Conservation (phyloP, 2,113 vertebrate genomes). For the Caranx ignobilis region DNA sequence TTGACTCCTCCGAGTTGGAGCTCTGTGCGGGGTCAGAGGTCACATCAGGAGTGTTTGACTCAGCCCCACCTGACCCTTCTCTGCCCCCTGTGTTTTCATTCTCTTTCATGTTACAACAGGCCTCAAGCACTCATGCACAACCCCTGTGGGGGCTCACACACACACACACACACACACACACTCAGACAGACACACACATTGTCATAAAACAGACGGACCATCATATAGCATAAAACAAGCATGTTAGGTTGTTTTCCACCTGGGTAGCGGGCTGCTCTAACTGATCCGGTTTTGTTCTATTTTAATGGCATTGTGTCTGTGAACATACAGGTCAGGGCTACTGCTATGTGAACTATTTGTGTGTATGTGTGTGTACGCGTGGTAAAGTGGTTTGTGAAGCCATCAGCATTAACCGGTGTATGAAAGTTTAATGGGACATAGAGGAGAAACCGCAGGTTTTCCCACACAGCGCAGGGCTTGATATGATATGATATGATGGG, state of each 20-base stretch:
- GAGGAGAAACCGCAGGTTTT: conserved; percentile 73
- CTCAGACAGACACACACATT: conserved; percentile 10
- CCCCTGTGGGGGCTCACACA: conserved; percentile 61
- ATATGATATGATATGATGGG: conserved; percentile 74
- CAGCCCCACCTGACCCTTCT: conserved; percentile 72
- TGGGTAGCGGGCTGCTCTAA: conserved; percentile 58
- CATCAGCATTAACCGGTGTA: conserved; percentile 81
- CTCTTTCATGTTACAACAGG: conserved; percentile 79
- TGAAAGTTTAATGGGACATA: conserved; percentile 84
- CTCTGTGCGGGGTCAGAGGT: conserved; percentile 74
- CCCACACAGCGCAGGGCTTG: conserved; percentile 49
- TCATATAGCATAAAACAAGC: conserved; percentile 69
- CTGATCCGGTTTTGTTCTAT: conserved; percentile 76
- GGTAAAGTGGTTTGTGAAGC: conserved; percentile 74
- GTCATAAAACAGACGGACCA: conserved; percentile 60
- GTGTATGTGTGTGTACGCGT: conserved; percentile 49
- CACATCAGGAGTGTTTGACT: conserved; percentile 69
- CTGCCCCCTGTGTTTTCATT: conserved; percentile 68
- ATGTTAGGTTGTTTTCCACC: conserved; percentile 66
- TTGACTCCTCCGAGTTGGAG: conserved; percentile 72
- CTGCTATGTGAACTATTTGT: conserved; percentile 46
- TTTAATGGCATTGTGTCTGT: conserved; percentile 78
- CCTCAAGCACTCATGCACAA: conserved; percentile 73
- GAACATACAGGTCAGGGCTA: conserved; percentile 59
- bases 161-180: conserved; percentile 20